Evolutionary conservation across 2,888 invertebrate species (phyloP).

Genomic region (Lasioglossum figueresi): DNA sequence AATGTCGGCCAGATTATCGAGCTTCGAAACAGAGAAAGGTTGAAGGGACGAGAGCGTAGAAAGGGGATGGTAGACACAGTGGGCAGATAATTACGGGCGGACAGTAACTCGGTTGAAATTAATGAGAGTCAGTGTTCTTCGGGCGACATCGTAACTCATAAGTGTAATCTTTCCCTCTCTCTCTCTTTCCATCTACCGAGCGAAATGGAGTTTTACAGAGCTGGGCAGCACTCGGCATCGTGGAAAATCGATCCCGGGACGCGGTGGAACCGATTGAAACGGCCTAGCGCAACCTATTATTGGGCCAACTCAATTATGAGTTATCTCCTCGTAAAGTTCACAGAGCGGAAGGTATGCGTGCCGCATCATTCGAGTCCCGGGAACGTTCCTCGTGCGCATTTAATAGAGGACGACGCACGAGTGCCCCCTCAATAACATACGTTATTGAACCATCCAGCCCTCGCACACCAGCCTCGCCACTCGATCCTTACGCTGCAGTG

Average conservation of each 20-base stretch:
- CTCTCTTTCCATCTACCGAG: background rate
- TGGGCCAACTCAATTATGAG: conserved; percentile 58
- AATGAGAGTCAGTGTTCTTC: conserved; percentile 23
- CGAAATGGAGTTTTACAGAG: conserved; percentile 28
- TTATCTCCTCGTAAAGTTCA: conserved; percentile 60
- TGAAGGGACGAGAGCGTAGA: background rate
- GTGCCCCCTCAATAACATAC: conserved; percentile 54
- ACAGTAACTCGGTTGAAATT: conserved; percentile 19
- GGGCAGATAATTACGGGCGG: conserved; percentile 28
- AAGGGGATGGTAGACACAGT: background rate
- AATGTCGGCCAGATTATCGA: conserved; percentile 27
- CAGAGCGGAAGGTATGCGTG: conserved; percentile 55
- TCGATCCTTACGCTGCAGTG: conserved; percentile 9
- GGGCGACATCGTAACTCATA: conserved; percentile 39
- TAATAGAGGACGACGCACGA: conserved; percentile 56
- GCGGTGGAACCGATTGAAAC: conserved; percentile 33
- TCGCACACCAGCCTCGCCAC: background rate
- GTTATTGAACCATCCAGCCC: conserved; percentile 51
- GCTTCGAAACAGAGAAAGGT: conserved; percentile 12
- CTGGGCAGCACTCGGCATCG: background rate
- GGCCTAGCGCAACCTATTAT: conserved; percentile 48
- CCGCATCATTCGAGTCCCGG: conserved; percentile 34
- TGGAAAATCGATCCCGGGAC: conserved; percentile 38
- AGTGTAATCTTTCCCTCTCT: conserved; percentile 18
- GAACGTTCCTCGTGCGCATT: conserved; percentile 43